These are phyloP conservation scores for Crocallis elinguaria DNA, from an alignment of 2,888 invertebrate species.

Conservation along the genomic window DNA sequence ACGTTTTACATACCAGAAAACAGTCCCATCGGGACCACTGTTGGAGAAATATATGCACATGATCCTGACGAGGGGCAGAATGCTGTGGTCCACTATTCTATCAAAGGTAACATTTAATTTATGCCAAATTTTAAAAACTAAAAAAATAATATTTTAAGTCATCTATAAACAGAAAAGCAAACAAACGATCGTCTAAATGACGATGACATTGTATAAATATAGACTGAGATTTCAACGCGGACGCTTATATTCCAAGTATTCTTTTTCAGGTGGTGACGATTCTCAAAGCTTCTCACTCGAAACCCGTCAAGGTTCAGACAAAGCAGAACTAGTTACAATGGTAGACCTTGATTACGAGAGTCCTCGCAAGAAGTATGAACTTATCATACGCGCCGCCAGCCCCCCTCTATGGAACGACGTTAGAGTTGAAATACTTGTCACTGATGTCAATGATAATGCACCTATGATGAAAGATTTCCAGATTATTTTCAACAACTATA, in stretches of 20 bases:
- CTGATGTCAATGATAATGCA: conserved; percentile 98
- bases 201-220: no score
- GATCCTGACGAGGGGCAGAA: conserved; percentile 97
- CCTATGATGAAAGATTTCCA: conserved; percentile 96
- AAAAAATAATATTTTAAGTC: no score
- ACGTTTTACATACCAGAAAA: conserved; percentile 96
- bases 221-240: no score
- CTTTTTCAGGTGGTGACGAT: conserved; percentile 90
- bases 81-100: conserved; percentile 96
- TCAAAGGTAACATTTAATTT: conserved; percentile 87
- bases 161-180: no score
- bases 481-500: conserved; percentile 97
- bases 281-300: conserved; percentile 93
- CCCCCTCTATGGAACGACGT: conserved; percentile 95
- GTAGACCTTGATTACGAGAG: conserved; percentile 98
- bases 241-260: not conserved
- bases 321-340: conserved; percentile 94
- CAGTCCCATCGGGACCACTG: conserved; percentile 97
- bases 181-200: no score
- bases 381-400: conserved; percentile 95
- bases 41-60: conserved; percentile 94
- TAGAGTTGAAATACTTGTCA: conserved; percentile 93
- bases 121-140: no score
- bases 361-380: conserved; percentile 94
- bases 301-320: conserved; percentile 91